A percentile compares a stretch with the other conserved stretches of the same genome.
phyloP scores from a whole-genome alignment of 2,113 vertebrate species.

The Clarias batrachus region DNA sequence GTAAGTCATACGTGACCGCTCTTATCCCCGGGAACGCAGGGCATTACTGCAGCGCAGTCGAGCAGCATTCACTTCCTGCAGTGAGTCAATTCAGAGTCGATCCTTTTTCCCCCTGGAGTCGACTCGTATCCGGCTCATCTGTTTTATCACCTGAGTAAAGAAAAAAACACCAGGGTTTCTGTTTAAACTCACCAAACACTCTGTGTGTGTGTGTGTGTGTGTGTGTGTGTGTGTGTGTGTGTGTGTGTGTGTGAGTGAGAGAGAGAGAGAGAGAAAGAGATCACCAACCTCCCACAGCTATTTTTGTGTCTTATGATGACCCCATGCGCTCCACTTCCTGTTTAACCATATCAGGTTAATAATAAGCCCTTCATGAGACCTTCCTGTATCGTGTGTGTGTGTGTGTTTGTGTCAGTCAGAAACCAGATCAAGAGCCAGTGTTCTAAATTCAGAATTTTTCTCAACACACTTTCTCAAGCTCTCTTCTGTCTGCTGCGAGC shows the following conservation, averaged over 20 bases:
- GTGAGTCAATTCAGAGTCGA: not conserved
- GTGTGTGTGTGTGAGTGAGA: not conserved
- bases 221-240: not conserved
- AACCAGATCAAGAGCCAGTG: slow-evolving; percentile 5
- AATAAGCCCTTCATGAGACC: not conserved
- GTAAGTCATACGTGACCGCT: not conserved
- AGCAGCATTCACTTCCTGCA: not conserved
- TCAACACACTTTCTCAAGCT: not conserved
- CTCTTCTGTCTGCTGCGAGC: not conserved
- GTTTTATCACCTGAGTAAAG: not conserved
- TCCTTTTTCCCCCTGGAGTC: not conserved
- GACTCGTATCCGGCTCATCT: not conserved
- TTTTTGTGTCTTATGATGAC: not conserved
- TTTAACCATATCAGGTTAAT: not conserved
- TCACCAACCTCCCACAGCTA: not conserved
- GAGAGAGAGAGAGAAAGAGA: not conserved
- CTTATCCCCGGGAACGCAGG: not conserved
- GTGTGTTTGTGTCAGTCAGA: not conserved
- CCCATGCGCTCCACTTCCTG: not conserved
- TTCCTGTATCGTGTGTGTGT: not conserved
- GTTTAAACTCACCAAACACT: not conserved
- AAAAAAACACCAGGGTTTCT: not conserved
- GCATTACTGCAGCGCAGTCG: not conserved
- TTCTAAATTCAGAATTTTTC: not conserved
- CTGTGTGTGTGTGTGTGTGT: not conserved